These are phyloP conservation scores for Pachydiplax longipennis DNA, from an alignment of 2,888 invertebrate species.

Conservation along the genomic window DNA sequence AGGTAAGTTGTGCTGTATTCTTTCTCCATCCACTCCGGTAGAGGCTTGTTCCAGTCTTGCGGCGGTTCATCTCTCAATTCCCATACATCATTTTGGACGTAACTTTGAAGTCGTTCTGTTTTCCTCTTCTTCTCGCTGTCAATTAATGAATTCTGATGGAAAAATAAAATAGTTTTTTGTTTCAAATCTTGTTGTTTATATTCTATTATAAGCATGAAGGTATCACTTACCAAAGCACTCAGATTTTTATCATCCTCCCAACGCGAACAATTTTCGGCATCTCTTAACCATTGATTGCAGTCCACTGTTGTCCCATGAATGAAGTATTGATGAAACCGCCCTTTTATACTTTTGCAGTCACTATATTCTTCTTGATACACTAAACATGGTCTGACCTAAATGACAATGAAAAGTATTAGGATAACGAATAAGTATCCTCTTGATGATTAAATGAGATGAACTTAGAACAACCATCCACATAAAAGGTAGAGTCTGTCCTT, in stretches of 20 bases:
- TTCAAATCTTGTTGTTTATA: background rate
- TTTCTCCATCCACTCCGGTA: slow-evolving; percentile 78
- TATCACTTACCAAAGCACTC: slow-evolving; percentile 70
- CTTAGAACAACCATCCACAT: background rate
- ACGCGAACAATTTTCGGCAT: slow-evolving; percentile 76
- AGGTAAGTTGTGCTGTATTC: slow-evolving; percentile 73
- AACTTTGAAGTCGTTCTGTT: slow-evolving; percentile 68
- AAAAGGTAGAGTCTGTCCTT: background rate
- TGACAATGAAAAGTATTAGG: background rate
- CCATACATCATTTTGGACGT: slow-evolving; percentile 82
- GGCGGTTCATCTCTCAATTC: slow-evolving; percentile 77
- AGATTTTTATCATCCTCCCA: slow-evolving; percentile 70
- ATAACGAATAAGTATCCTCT: background rate
- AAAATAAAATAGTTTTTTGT: slow-evolving; percentile 23
- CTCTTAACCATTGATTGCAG: slow-evolving; percentile 81
- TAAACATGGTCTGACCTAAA: slow-evolving; percentile 79
- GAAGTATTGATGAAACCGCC: slow-evolving; percentile 87
- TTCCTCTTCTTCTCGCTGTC: slow-evolving; percentile 75
- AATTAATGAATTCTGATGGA: slow-evolving; percentile 69
- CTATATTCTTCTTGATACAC: slow-evolving; percentile 82
- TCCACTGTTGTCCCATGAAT: slow-evolving; percentile 75
- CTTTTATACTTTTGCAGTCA: slow-evolving; percentile 78
- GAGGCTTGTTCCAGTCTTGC: slow-evolving; percentile 78
- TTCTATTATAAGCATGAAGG: background rate
- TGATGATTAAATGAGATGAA: background rate